Evolutionary conservation across 2,113 vertebrate genomes (phyloP).

Genomic region (Podarcis raffonei): DNA sequence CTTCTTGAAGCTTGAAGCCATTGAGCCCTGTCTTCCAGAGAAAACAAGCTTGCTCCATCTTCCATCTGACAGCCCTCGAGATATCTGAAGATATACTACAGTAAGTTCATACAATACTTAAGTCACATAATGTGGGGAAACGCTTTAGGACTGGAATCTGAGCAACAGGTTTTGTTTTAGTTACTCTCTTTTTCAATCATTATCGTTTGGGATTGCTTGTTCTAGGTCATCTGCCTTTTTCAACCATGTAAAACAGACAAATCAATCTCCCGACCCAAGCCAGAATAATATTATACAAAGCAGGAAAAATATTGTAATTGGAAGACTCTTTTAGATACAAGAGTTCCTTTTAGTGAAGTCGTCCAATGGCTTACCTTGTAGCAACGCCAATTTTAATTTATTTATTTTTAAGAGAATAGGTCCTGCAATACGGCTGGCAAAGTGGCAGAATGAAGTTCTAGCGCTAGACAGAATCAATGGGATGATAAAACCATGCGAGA

Average conservation of each 20-base stretch:
- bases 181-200: background rate
- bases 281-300: slow-evolving; percentile 5
- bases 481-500: background rate
- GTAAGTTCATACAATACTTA: no score
- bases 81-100: no score
- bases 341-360: background rate
- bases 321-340: background rate
- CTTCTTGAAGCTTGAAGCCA: no score
- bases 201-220: background rate
- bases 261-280: background rate
- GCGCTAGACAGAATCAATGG: background rate
- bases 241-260: background rate
- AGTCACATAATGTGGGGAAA: no score
- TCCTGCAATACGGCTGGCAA: background rate
- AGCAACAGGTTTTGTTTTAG: no score
- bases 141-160: no score
- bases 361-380: background rate
- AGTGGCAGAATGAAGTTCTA: slow-evolving; percentile 7
- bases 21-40: no score
- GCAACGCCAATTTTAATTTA: background rate
- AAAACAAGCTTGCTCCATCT: no score
- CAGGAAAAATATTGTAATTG: background rate
- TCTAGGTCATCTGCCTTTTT: background rate
- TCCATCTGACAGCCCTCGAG: no score
- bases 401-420: background rate